Conservation (phyloP, 2,113 vertebrate species). For the Recurvirostra avosetta region DNA sequence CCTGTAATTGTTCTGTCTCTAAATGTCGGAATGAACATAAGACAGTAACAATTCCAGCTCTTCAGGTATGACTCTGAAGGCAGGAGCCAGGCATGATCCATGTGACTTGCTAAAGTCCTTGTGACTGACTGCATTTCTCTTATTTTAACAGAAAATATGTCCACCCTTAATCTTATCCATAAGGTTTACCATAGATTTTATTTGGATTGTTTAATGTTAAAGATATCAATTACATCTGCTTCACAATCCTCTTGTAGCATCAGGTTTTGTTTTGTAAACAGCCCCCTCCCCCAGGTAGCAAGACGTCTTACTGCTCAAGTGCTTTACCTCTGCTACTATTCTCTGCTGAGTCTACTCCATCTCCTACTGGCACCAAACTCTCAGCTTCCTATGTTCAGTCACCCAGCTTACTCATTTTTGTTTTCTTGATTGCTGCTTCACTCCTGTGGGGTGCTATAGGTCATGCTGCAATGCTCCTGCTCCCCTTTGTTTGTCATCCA, state of each 20-base stretch:
- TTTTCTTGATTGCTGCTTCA: neutral
- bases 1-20: neutral
- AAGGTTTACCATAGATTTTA: neutral
- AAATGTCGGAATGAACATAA: neutral
- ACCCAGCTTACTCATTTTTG: neutral
- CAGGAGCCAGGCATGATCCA: neutral
- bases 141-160: neutral
- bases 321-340: neutral
- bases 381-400: neutral
- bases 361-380: neutral
- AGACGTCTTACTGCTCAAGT: neutral
- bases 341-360: neutral
- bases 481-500: neutral
- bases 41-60: neutral
- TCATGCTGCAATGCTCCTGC: neutral
- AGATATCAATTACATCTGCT: neutral
- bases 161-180: neutral
- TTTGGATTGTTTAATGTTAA: neutral
- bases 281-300: rapidly evolving
- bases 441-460: neutral
- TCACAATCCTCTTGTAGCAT: neutral
- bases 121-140: neutral
- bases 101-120: neutral
- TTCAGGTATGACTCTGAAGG: neutral
- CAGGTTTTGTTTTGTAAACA: neutral